Percentiles rank a stretch among this genome's conserved stretches.
Evolutionary conservation across 2,797 vertebrate species (phyloP).

Genomic region (Knipowitschia caucasica): DNA sequence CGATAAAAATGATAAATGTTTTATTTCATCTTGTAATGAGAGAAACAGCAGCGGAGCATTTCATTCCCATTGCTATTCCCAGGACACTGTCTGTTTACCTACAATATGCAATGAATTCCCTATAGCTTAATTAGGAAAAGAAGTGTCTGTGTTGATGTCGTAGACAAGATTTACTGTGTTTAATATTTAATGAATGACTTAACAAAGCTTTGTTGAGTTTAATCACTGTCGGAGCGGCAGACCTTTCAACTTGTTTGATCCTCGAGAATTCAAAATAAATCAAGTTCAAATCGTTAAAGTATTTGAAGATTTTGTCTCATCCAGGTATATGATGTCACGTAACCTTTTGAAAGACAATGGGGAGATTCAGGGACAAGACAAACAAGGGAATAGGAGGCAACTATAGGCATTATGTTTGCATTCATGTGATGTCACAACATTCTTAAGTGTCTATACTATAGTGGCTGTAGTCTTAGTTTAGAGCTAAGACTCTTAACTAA

Average conservation of each 20-base stretch:
- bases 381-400: constrained; percentile 18
- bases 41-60: constrained; percentile 74
- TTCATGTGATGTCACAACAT: no score
- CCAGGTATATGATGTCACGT: constrained; percentile 12
- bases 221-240: constrained; percentile 64
- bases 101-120: constrained; percentile 80
- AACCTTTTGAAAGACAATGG: constrained; percentile 15
- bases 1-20: constrained; percentile 70
- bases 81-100: constrained; percentile 77
- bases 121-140: constrained; percentile 81
- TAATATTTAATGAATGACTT: constrained; percentile 77
- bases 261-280: constrained; percentile 47
- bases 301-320: constrained; percentile 18
- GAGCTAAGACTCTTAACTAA: no score
- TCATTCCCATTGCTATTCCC: constrained; percentile 78
- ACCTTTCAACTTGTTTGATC: constrained; percentile 51
- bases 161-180: constrained; percentile 70
- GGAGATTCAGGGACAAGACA: constrained; percentile 16
- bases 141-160: constrained; percentile 69
- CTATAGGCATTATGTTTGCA: no score
- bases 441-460: no score
- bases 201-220: constrained; percentile 75
- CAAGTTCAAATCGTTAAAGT: constrained; percentile 24
- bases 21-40: constrained; percentile 77
- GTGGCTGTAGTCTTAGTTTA: no score